Conservation (phyloP, 2,113 vertebrate genomes). For the Nibea coibor region DNA sequence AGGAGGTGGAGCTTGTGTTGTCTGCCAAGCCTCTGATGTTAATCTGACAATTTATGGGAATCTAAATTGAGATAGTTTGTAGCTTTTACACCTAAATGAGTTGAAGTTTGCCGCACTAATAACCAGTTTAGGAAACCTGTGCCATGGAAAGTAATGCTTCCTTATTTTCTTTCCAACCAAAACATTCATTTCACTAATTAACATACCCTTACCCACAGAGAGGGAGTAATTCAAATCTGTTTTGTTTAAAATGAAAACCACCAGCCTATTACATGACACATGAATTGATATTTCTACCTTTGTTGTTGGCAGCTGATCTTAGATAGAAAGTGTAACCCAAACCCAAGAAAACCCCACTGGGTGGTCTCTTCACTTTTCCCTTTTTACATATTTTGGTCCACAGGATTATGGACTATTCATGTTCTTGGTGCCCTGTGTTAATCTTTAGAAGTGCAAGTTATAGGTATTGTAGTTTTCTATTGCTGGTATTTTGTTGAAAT, state of each 20-base stretch:
- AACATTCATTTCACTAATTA: constrained; percentile 46
- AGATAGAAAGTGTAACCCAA: constrained; percentile 12
- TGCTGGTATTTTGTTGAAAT: not conserved
- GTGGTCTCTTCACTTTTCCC: not conserved
- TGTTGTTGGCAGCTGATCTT: not conserved
- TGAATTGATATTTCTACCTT: constrained; percentile 13
- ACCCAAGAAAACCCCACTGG: not conserved
- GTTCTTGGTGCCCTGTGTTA: not conserved
- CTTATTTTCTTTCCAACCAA: constrained; percentile 30
- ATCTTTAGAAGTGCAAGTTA: not conserved
- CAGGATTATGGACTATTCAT: not conserved
- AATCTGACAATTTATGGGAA: constrained; percentile 37
- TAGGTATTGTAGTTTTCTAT: not conserved
- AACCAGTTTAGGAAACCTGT: constrained; percentile 7
- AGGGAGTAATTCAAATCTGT: constrained; percentile 23
- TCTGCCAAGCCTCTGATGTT: constrained; percentile 39
- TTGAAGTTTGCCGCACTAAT: not conserved
- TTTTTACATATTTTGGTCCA: not conserved
- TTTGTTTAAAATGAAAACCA: constrained; percentile 33
- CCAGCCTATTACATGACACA: constrained; percentile 14
- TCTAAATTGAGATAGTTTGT: constrained; percentile 18
- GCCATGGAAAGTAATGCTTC: not conserved
- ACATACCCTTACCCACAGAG: constrained; percentile 20
- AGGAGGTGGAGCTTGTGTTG: not conserved
- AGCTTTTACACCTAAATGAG: constrained; percentile 8